A percentile compares a stretch with the other conserved stretches of the same genome.
These are phyloP conservation scores for Lycocorax pyrrhopterus DNA, from an alignment of 2,113 vertebrate species.

Conservation along the genomic window DNA sequence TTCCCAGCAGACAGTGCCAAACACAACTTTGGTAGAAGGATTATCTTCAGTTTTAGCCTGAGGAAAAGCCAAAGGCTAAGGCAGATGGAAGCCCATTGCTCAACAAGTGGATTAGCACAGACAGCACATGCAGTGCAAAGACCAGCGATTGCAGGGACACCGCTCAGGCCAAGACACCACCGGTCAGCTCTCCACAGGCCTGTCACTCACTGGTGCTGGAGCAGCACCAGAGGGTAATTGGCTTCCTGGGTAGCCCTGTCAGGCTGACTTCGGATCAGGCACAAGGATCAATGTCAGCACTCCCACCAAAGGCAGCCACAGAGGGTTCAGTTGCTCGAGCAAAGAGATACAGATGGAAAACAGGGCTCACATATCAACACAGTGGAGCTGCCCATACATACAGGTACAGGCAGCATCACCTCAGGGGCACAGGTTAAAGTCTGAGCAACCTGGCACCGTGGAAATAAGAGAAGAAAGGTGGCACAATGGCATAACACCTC, in stretches of 20 bases:
- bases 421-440: not conserved
- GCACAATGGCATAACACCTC: not conserved
- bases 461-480: not conserved
- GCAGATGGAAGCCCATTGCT: not conserved
- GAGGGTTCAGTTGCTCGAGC: not conserved
- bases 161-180: not conserved
- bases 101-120: not conserved
- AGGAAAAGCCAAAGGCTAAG: not conserved
- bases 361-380: not conserved
- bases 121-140: not conserved
- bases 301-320: not conserved
- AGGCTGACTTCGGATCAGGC: not conserved
- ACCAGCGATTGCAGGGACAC: not conserved
- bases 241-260: not conserved
- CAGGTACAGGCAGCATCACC: not conserved
- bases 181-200: not conserved
- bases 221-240: not conserved
- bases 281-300: not conserved
- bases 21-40: not conserved
- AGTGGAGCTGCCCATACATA: accelerated
- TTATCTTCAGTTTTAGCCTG: not conserved
- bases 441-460: not conserved
- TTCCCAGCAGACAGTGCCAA: not conserved
- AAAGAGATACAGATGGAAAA: not conserved
- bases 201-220: not conserved